Conservation (phyloP, 2,797 vertebrate species). For the Chrosomus eos region DNA sequence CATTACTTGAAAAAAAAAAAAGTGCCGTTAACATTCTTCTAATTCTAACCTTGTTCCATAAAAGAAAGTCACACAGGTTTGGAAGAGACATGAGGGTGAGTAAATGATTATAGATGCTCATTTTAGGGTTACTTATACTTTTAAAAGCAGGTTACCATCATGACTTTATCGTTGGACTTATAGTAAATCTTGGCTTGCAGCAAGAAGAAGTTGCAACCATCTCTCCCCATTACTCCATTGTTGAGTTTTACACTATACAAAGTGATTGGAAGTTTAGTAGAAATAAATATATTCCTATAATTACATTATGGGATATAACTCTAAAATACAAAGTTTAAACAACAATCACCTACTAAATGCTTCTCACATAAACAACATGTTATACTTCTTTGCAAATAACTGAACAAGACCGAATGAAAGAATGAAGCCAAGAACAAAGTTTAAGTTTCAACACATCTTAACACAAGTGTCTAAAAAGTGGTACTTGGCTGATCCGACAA, state of each 20-base stretch:
- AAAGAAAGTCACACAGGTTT: constrained; percentile 17
- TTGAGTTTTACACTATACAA: not conserved
- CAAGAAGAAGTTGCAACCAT: not conserved
- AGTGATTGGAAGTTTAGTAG: not conserved
- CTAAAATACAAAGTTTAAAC: not conserved
- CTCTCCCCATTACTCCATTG: not conserved
- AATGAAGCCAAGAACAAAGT: not conserved
- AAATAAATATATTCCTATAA: not conserved
- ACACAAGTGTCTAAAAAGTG: constrained; percentile 7
- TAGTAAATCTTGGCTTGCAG: not conserved
- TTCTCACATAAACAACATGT: not conserved
- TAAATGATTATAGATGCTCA: not conserved
- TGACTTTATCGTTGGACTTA: not conserved
- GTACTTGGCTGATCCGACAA: constrained; percentile 12
- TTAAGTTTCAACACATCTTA: not conserved
- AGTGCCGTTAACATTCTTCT: not conserved
- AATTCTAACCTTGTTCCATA: not conserved
- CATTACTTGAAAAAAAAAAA: not conserved
- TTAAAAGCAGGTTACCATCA: not conserved
- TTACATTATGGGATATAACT: not conserved
- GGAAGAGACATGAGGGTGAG: not conserved
- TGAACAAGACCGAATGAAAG: not conserved
- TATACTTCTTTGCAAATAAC: not conserved
- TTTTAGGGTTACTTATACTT: not conserved
- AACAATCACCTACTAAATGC: not conserved